phyloP scores from a whole-genome alignment of 2,113 vertebrate species.

The Chloropsis cyanopogon region DNA sequence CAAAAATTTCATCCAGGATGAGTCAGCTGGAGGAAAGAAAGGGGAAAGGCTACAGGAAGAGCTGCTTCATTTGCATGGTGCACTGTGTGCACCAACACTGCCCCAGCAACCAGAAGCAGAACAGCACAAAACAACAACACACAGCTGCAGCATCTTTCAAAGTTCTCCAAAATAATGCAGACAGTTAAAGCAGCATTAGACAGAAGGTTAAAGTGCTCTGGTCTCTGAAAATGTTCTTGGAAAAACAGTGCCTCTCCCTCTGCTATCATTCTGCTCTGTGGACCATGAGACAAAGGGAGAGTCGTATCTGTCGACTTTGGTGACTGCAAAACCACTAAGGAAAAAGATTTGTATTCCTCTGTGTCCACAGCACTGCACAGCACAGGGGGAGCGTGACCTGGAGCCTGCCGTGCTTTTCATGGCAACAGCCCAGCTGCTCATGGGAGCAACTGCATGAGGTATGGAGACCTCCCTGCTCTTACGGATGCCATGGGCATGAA shows the following conservation, averaged over 20 bases:
- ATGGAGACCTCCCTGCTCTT: not conserved
- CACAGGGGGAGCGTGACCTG: not conserved
- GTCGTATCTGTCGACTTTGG: rapidly evolving
- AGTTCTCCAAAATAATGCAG: not conserved
- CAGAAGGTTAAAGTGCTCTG: not conserved
- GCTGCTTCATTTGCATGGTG: not conserved
- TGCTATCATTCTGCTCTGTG: not conserved
- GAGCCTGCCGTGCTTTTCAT: not conserved
- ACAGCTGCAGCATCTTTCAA: not conserved
- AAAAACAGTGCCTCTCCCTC: not conserved
- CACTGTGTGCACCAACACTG: rapidly evolving
- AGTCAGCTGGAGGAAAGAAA: not conserved
- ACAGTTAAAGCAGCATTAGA: not conserved
- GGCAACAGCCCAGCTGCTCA: not conserved
- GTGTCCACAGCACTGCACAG: not conserved
- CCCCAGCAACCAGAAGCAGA: not conserved
- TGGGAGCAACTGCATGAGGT: not conserved
- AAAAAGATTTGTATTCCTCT: not conserved
- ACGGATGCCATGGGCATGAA: not conserved
- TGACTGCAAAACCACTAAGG: not conserved
- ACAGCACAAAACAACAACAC: not conserved
- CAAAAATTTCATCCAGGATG: not conserved
- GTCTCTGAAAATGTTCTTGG: not conserved
- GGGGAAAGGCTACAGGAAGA: not conserved
- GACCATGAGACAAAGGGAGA: not conserved